Conservation (phyloP, 2,888 invertebrate species). For the Patella pellucida region DNA sequence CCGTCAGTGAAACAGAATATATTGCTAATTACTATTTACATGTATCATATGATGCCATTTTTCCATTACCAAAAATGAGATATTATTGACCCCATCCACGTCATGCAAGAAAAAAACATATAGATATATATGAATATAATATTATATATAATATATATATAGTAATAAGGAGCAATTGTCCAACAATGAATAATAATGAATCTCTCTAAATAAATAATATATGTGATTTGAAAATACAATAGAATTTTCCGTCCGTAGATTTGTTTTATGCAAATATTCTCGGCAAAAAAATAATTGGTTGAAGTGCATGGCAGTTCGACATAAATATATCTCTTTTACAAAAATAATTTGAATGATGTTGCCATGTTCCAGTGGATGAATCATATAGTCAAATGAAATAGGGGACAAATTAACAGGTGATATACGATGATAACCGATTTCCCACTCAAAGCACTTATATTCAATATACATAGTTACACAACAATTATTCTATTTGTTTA, state of each 20-base stretch:
- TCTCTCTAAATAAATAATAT: constrained; percentile 3
- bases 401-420: too few relatives aligned
- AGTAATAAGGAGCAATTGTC: background rate
- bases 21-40: background rate
- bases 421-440: constrained; percentile 3
- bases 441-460: constrained; percentile 10
- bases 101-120: constrained; percentile 3
- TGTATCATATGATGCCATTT: background rate
- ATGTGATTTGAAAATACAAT: constrained; percentile 1
- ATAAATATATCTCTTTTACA: constrained; percentile 8
- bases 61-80: constrained; percentile 9
- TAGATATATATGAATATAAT: constrained; percentile 3
- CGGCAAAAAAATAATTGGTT: constrained; percentile 7
- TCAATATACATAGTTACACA: background rate
- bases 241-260: background rate
- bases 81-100: background rate
- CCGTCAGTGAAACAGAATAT: background rate
- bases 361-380: background rate
- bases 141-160: constrained; percentile 9
- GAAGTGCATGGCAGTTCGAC: background rate
- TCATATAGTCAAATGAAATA: too few relatives aligned
- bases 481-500: background rate
- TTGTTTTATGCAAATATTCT: background rate
- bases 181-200: background rate
- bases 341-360: constrained; percentile 12